A percentile compares a stretch with the other conserved stretches of the same genome.
Evolutionary conservation across 2,888 invertebrate genomes (phyloP).

Genomic region (Abrostola triplasia): DNA sequence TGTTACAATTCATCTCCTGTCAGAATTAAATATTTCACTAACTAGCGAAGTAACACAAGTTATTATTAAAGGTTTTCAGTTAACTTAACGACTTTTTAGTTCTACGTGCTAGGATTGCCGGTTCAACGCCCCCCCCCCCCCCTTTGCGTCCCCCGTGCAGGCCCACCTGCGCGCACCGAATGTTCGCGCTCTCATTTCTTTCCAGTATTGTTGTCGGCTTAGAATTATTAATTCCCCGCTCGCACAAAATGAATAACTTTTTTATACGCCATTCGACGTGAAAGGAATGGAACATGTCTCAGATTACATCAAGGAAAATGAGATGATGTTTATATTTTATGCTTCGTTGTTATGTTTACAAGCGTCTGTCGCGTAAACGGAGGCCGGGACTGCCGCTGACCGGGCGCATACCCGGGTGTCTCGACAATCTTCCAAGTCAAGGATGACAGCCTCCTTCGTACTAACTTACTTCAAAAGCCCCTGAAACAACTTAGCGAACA

Average conservation of each 20-base stretch:
- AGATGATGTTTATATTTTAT: conserved; percentile 19
- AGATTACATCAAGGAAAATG: conserved; percentile 35
- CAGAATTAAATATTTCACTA: no score
- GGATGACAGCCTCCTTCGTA: conserved; percentile 5
- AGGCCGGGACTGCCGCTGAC: no score
- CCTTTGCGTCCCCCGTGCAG: not conserved
- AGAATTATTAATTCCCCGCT: conserved; percentile 48
- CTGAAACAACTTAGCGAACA: conserved; percentile 10
- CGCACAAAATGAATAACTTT: conserved; percentile 42
- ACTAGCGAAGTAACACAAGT: conserved; percentile 61
- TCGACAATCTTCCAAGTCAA: conserved; percentile 13
- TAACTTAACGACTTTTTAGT: conserved; percentile 49
- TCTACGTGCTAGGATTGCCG: conserved; percentile 15
- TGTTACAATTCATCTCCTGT: no score
- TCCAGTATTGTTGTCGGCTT: conserved; percentile 47
- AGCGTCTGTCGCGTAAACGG: not conserved
- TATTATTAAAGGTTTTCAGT: conserved; percentile 62
- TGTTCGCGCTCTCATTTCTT: conserved; percentile 32
- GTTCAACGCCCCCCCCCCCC: not conserved
- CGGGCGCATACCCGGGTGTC: not conserved
- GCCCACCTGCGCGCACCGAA: conserved; percentile 33
- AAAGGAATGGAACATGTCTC: conserved; percentile 38
- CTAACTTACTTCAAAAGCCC: conserved; percentile 13
- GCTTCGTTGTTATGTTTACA: conserved; percentile 9
- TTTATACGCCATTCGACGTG: conserved; percentile 33